Base-by-base conservation (phyloP, 2,888 invertebrate genomes). In the Papilio gigon region DNA sequence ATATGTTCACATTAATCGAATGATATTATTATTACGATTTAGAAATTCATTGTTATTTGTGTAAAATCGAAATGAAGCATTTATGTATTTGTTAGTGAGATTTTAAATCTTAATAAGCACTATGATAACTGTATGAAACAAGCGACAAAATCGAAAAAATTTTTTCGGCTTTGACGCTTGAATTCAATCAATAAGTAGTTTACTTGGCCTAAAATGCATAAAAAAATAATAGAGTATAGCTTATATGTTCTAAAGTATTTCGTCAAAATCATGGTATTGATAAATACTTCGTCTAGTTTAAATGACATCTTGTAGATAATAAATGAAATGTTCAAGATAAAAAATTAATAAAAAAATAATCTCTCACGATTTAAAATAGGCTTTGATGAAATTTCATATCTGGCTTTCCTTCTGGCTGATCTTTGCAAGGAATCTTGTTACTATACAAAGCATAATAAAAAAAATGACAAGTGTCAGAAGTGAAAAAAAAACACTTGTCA, bases 21-120 rank as follows among this genome's bases (percentile, higher is more conserved):
- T 50, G 17, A 17, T 42, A 9, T 11, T 44, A 44, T 2, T 22
- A 47, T 22, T 44, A 4, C 22, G 22, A 44, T 11, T 22, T 20
- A 22, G 20, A 1, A 22, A 27, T 27, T n/a, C 8, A 25, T 14
- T n/a, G 14, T 40, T 40, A 40, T 25, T 25, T 50, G 50, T 50
- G 17, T 44, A n/a, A 40, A 40, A 11, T 47, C 11, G 22, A 47
- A 47, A 2, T 17, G 1, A 44, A 8, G 22, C 11, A 22, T 22
- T 22, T 22, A 47, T 47, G 47, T 47, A 47, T 47, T 47, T 47
- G 22, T 47, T 47, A 47, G 8, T 17, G 8, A 47, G 47, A 47
- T 47, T 2, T 47, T 11, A 11, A 22, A 47, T 4, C 6, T 11
- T 22, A 47, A 47, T 47, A 11, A 3, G 5, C 17, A 17, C 2